These are phyloP conservation scores for Phoenicopterus ruber DNA, from an alignment of 2,113 vertebrate species.

Conservation along the genomic window DNA sequence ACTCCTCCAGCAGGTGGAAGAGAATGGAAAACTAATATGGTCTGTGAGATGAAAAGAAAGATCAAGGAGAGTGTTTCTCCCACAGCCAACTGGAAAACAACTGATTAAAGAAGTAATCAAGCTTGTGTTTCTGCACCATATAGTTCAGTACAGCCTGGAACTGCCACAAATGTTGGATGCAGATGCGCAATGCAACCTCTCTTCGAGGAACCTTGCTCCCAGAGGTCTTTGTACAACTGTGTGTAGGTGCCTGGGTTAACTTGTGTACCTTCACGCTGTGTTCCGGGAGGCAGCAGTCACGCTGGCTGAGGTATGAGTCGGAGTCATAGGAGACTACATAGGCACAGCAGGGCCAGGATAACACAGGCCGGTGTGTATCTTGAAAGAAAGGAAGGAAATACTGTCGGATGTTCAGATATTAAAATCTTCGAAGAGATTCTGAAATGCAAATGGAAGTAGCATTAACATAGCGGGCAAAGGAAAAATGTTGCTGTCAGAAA, in stretches of 20 bases:
- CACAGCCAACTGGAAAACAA: not conserved
- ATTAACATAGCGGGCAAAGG: not conserved
- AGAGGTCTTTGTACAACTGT: not conserved
- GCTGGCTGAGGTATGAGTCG: rapidly evolving
- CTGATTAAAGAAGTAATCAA: not conserved
- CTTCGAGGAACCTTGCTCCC: not conserved
- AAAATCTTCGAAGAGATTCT: not conserved
- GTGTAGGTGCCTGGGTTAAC: not conserved
- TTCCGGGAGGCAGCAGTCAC: not conserved
- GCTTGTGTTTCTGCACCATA: not conserved
- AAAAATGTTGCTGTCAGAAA: not conserved
- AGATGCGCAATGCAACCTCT: rapidly evolving
- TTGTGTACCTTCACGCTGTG: rapidly evolving
- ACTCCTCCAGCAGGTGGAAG: not conserved
- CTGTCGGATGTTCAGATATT: not conserved
- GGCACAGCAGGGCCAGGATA: not conserved
- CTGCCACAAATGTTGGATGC: not conserved
- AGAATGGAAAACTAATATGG: not conserved
- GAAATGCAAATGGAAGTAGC: not conserved
- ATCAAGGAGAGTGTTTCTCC: not conserved
- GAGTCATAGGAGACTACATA: not conserved
- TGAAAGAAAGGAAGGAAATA: not conserved
- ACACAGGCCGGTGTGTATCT: not conserved
- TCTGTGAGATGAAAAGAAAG: not conserved
- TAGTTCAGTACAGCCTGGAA: not conserved